phyloP scores from a whole-genome alignment of 2,797 vertebrate genomes.

The Podargus strigoides region DNA sequence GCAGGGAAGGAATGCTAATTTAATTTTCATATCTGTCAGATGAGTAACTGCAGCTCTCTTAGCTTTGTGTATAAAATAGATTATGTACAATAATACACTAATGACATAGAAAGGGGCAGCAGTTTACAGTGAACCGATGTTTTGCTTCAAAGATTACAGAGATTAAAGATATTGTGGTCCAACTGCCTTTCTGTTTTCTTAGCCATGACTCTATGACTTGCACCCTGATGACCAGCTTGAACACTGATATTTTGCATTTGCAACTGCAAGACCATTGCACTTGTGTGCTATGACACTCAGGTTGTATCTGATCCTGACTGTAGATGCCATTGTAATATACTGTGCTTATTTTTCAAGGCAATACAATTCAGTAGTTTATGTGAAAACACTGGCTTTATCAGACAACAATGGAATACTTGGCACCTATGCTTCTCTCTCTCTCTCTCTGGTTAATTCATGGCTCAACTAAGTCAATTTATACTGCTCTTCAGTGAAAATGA shows the following conservation, averaged over 20 bases:
- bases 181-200: neutral
- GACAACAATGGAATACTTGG: neutral
- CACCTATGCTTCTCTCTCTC: neutral
- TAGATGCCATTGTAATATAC: neutral
- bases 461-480: neutral
- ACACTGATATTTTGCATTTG: neutral
- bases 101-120: neutral
- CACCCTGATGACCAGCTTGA: neutral
- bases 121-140: no score
- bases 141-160: no score
- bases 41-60: neutral
- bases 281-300: neutral
- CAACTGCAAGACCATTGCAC: neutral
- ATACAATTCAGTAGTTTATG: neutral
- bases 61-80: neutral
- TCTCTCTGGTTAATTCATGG: neutral
- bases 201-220: neutral
- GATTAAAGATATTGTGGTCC: neutral
- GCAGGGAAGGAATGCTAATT: neutral
- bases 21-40: neutral
- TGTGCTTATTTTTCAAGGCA: neutral
- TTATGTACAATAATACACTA: neutral
- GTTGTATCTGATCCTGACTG: neutral
- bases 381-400: neutral
- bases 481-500: neutral